Conservation (phyloP, 2,888 invertebrate genomes). For the Brassicogethes aeneus region DNA sequence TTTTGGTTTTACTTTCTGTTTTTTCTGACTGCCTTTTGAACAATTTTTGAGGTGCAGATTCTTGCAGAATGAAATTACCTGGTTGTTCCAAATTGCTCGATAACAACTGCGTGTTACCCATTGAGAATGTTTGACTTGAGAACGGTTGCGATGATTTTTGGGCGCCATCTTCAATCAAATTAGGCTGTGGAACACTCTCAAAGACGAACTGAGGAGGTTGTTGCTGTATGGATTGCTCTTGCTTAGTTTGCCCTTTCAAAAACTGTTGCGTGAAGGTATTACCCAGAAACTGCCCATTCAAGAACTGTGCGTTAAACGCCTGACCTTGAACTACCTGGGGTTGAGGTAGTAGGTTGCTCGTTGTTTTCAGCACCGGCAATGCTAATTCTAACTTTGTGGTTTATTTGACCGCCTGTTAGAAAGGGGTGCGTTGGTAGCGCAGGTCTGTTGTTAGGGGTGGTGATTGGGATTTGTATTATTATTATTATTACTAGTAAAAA, state of each 20-base stretch:
- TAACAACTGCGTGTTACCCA: conserved; percentile 4
- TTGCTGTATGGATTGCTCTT: conserved; percentile 13
- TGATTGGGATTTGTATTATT: too few relatives aligned
- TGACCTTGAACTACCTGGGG: conserved; percentile 45
- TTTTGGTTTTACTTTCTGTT: conserved; percentile 45
- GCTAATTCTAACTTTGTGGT: conserved; percentile 48
- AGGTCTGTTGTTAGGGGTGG: conserved; percentile 46
- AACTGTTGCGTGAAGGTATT: conserved; percentile 29
- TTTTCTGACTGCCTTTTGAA: conserved; percentile 38
- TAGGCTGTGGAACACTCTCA: not conserved
- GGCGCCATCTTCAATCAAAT: not conserved
- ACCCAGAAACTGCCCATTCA: conserved; percentile 54
- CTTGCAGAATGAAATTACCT: conserved; percentile 53
- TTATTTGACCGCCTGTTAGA: conserved; percentile 56
- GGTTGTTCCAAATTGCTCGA: conserved; percentile 33
- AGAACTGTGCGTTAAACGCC: conserved; percentile 48
- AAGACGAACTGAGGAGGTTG: not conserved
- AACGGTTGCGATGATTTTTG: not conserved
- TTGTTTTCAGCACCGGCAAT: conserved; percentile 37
- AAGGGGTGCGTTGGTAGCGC: conserved; percentile 45
- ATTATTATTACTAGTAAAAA: too few relatives aligned
- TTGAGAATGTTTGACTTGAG: conserved; percentile 4
- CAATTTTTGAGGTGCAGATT: conserved; percentile 47
- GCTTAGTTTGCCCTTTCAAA: conserved; percentile 14
- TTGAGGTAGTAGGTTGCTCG: too few relatives aligned